Conservation (phyloP, 2,797 vertebrate genomes). For the Poliocrania exsul region DNA sequence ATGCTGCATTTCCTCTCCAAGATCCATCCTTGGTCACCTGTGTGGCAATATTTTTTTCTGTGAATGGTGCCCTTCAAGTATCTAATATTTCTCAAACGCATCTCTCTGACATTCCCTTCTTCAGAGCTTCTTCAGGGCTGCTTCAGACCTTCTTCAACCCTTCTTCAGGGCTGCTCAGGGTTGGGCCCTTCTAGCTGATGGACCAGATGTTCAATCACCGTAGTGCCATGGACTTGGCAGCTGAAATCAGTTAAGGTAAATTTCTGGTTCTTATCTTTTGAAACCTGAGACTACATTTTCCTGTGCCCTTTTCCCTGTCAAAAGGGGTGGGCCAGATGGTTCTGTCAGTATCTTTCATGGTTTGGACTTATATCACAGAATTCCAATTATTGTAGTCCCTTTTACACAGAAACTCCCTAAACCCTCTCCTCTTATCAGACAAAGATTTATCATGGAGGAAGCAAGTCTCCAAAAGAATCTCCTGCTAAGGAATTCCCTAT, state of each 20-base stretch:
- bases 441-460: neutral
- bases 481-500: neutral
- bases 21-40: neutral
- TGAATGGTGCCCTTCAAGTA: neutral
- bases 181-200: neutral
- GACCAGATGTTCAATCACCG: neutral
- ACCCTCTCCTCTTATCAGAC: neutral
- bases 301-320: neutral
- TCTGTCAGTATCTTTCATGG: neutral
- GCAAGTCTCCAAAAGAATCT: neutral
- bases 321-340: accelerated
- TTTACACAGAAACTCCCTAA: neutral
- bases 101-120: neutral
- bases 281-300: neutral
- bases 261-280: neutral
- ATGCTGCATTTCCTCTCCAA: neutral
- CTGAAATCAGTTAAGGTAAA: neutral
- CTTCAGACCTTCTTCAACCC: too few species aligned
- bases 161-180: neutral
- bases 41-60: neutral
- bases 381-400: neutral
- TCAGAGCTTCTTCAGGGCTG: neutral
- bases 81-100: neutral
- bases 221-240: neutral
- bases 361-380: neutral